Base-by-base conservation (phyloP, 2,113 vertebrate species). In the Acanthochromis polyacanthus region DNA sequence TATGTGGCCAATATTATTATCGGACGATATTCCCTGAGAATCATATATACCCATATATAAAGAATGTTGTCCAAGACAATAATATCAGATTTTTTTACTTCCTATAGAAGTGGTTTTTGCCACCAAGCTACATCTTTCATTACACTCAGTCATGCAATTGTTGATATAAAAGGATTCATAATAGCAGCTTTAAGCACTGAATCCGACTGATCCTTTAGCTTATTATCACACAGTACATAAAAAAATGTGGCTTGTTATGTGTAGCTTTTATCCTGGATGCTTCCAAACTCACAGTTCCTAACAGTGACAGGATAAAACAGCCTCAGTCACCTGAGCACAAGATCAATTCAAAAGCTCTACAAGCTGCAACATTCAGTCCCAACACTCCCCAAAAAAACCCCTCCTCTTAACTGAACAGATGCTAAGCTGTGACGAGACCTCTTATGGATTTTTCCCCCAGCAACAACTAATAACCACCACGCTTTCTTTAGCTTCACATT, bases 381-480 rank as follows among this genome's bases (percentile, higher is more conserved):
- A 22, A 28, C 46, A 55, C n/a, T 60, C 23, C 28, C 15, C 48
- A 19, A 17, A 17, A 14, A 17, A 10, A n/a, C n/a, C n/a, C 52
- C 46, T 64, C 15, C 17, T 38, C 36, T 25, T 48, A 38, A 4
- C 10, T n/a, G 23, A 69, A 36, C 45, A 5, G 40, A 55, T 46
- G 48, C 12, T 67, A 1, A 53, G 20, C 53, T 71, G 20, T 52
- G 19, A 16, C 46, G 3, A 3, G 45, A 69, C 64, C 46, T 60
- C 40, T 72, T 25, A 20, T 19, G 30, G 70, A 66, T 28, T 58
- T 65, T 38, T 22, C 10, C 53, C 55, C 72, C 20, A 70, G 65
- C 53, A 52, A 17, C 45, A 4, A 52, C 60, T 86, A 80, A 80
- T 65, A 66, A 78, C 36, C 20, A 45, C 17, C 28, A 25, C 25